These are phyloP conservation scores for Forbesichthys agassizii DNA, from an alignment of 2,113 vertebrate species.

Conservation along the genomic window DNA sequence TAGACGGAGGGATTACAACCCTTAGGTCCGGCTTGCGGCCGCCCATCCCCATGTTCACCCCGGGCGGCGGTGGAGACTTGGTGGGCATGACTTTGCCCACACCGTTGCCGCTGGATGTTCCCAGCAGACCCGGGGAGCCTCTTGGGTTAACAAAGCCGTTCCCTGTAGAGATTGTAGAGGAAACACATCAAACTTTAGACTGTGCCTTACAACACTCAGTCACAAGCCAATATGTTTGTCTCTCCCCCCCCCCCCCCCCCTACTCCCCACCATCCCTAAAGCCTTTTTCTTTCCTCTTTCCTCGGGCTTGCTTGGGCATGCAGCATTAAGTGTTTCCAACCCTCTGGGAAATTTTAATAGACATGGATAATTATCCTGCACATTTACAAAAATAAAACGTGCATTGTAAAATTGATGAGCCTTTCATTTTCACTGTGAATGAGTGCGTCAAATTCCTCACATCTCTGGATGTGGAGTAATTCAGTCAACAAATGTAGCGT, in stretches of 20 bases:
- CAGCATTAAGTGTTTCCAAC: conserved; percentile 74
- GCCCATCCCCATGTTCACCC: conserved; percentile 89
- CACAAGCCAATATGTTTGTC: conserved; percentile 47
- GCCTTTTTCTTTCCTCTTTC: conserved; percentile 53
- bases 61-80: conserved; percentile 93
- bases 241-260: neutral
- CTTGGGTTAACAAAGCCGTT: conserved; percentile 95
- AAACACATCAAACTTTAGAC: conserved; percentile 64
- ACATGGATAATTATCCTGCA: conserved; percentile 77
- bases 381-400: conserved; percentile 81
- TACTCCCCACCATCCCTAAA: conserved; percentile 35
- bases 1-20: conserved; percentile 95
- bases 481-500: conserved; percentile 79
- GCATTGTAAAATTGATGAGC: conserved; percentile 82
- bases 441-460: conserved; percentile 70
- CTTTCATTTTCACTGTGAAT: conserved; percentile 76
- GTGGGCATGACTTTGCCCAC: conserved; percentile 95
- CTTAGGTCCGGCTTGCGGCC: conserved; percentile 94
- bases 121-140: conserved; percentile 89
- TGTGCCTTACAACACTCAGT: conserved; percentile 73
- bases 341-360: conserved; percentile 83
- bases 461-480: conserved; percentile 73
- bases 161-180: conserved; percentile 79
- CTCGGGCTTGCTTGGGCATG: conserved; percentile 57
- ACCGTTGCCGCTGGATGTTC: conserved; percentile 86